phyloP scores from a whole-genome alignment of 64 coral and sea anemone genomes.

The Actinia tenebrosa region DNA sequence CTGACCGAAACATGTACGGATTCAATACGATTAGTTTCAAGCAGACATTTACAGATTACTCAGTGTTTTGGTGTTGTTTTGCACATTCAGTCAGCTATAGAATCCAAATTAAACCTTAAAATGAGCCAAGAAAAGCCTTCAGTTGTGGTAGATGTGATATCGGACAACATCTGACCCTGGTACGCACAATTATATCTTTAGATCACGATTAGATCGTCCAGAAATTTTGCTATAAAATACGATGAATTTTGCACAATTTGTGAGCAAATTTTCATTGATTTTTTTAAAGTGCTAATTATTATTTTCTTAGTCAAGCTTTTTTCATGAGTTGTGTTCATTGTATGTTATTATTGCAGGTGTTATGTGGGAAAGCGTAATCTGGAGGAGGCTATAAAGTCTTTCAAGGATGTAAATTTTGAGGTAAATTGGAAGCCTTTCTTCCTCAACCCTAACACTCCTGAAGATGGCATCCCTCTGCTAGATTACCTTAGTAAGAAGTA shows the following conservation, averaged over 20 bases:
- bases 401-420: slow-evolving; percentile 70
- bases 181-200: slow-evolving; percentile 8
- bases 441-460: slow-evolving; percentile 60
- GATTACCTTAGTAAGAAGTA: slow-evolving; percentile 69
- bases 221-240: neutral
- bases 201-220: too few relatives aligned
- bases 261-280: too few relatives aligned
- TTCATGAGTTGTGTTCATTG: neutral
- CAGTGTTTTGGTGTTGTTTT: neutral
- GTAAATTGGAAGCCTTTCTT: slow-evolving; percentile 94
- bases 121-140: slow-evolving; percentile 48
- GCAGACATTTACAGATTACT: too few relatives aligned
- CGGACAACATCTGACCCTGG: slow-evolving; percentile 71
- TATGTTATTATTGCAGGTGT: slow-evolving; percentile 29
- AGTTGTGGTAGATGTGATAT: slow-evolving; percentile 47
- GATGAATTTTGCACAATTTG: too few relatives aligned
- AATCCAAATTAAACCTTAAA: neutral
- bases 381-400: slow-evolving; percentile 74
- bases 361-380: slow-evolving; percentile 87
- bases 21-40: too few relatives aligned
- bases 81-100: neutral
- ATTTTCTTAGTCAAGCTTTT: too few relatives aligned
- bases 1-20: too few relatives aligned
- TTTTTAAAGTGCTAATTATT: too few relatives aligned
- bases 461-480: slow-evolving; percentile 58